A percentile compares a stretch with the other conserved stretches of the same genome.
Conservation (phyloP, 2,113 vertebrate species). For the Rousettus leschenaultii region DNA sequence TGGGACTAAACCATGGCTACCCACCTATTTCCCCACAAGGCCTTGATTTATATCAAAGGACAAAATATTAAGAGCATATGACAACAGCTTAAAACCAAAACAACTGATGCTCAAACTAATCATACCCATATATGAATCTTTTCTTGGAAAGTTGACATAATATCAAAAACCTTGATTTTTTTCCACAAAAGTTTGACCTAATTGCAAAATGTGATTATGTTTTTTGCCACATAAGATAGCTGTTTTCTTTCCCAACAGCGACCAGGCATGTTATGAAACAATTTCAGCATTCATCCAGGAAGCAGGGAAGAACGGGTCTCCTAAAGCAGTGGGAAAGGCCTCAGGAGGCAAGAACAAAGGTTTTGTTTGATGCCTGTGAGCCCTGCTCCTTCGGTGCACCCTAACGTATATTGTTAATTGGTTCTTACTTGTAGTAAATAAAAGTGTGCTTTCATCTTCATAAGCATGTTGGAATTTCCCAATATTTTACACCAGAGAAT, state of each 20-base stretch:
- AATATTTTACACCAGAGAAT: constrained; percentile 14
- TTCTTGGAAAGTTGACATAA: neutral
- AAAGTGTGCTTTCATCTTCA: neutral
- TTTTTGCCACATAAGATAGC: neutral
- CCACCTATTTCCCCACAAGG: neutral
- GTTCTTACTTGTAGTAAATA: neutral
- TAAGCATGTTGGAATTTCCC: constrained; percentile 3
- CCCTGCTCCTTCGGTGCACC: neutral
- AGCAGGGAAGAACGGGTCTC: neutral
- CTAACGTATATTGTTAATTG: neutral
- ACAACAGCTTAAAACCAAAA: neutral
- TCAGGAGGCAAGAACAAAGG: neutral
- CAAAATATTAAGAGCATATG: neutral
- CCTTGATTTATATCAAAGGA: neutral
- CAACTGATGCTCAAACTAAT: neutral
- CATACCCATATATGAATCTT: neutral
- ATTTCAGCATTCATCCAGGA: neutral
- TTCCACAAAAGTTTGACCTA: neutral
- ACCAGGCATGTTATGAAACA: neutral
- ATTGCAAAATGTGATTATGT: neutral
- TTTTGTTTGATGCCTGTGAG: neutral
- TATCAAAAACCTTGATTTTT: neutral
- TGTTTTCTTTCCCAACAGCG: neutral
- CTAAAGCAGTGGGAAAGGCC: neutral
- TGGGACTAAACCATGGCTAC: neutral